A percentile compares a stretch with the other conserved stretches of the same genome.
phyloP scores from a whole-genome alignment of 2,797 vertebrate genomes.

The Microctenopoma steveboyesi region DNA sequence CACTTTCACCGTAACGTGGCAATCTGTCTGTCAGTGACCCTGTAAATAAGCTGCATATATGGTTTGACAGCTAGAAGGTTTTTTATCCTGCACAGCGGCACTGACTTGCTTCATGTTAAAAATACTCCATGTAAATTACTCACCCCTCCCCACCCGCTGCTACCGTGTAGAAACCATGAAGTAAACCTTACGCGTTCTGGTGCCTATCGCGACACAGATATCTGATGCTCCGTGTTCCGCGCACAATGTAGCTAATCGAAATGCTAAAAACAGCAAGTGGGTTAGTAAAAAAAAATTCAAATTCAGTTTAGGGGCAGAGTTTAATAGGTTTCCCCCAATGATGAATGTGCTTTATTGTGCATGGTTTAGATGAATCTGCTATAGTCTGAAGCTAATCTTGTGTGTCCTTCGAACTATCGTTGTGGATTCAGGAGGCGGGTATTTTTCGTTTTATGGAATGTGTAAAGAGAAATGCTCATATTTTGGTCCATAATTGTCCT shows the following conservation, averaged over 20 bases:
- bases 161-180: conserved; percentile 36
- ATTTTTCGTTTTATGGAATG: conserved; percentile 3
- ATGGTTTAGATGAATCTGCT: too few relatives aligned
- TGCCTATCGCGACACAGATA: conserved; percentile 40
- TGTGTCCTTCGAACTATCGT: neutral
- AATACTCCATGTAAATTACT: conserved; percentile 38
- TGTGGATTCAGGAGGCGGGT: conserved; percentile 13
- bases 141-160: conserved; percentile 44
- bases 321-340: neutral
- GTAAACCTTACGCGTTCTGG: conserved; percentile 27
- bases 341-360: conserved; percentile 7
- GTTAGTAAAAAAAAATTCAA: conserved; percentile 21
- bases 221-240: conserved; percentile 23
- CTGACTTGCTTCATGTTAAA: conserved; percentile 18
- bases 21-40: conserved; percentile 10
- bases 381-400: too few relatives aligned
- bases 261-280: conserved; percentile 8
- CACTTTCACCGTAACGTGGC: conserved; percentile 12
- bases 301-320: conserved; percentile 9
- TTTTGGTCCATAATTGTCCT: conserved; percentile 1
- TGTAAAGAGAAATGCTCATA: neutral
- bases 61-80: neutral
- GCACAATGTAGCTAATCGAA: conserved; percentile 21
- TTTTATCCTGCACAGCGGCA: neutral
- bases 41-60: neutral